A percentile compares a stretch with the other conserved stretches of the same genome.
phyloP scores from a whole-genome alignment of 2,113 vertebrate species.

The Cygnus atratus region DNA sequence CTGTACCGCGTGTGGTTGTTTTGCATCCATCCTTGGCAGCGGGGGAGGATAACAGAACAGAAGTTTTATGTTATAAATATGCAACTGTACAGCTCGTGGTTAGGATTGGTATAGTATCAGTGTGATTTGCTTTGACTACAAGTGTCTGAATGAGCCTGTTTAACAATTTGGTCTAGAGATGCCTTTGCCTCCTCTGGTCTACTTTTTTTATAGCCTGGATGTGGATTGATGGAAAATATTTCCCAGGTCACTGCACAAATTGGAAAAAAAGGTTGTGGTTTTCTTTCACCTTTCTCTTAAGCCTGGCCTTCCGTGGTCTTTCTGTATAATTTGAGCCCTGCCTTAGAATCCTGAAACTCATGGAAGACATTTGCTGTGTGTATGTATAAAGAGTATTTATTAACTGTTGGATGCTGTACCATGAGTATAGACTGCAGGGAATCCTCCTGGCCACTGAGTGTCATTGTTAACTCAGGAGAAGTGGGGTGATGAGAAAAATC shows the following conservation, averaged over 20 bases:
- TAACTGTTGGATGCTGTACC: not conserved
- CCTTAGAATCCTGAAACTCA: not conserved
- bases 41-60: not conserved
- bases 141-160: not conserved
- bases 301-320: not conserved
- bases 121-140: not conserved
- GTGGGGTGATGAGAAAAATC: not conserved
- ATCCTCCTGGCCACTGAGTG: slow-evolving; percentile 68
- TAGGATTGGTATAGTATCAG: not conserved
- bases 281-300: not conserved
- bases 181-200: not conserved
- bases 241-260: not conserved
- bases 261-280: not conserved
- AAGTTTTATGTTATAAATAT: not conserved
- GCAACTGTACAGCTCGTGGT: not conserved
- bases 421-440: slow-evolving; percentile 18
- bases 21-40: not conserved
- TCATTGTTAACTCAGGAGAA: slow-evolving; percentile 66
- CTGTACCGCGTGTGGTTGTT: not conserved
- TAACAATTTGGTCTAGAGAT: not conserved
- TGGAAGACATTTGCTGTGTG: not conserved
- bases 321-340: not conserved
- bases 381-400: not conserved
- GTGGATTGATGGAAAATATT: slow-evolving; percentile 22
- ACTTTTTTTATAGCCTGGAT: not conserved